These are phyloP conservation scores for Gymnorhina tibicen DNA, from an alignment of 2,113 vertebrate genomes.

Conservation along the genomic window DNA sequence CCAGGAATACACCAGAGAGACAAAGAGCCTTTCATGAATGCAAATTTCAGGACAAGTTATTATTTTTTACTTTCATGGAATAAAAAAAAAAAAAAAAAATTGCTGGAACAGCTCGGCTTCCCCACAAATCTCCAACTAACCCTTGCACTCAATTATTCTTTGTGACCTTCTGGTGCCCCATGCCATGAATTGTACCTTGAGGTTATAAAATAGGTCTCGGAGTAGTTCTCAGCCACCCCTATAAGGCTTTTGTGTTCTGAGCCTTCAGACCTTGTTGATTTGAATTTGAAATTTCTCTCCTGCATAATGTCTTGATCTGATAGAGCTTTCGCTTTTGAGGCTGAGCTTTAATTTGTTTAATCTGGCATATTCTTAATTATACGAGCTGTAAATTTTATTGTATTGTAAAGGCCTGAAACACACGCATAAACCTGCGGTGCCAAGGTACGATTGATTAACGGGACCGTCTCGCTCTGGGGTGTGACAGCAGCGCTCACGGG, in stretches of 20 bases:
- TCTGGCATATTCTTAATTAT: conserved; percentile 68
- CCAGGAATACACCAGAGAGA: not conserved
- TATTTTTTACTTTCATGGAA: not conserved
- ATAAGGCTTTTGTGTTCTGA: not conserved
- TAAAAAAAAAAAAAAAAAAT: not conserved
- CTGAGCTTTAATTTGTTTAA: conserved; percentile 63
- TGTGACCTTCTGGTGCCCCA: not conserved
- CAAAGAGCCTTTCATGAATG: not conserved
- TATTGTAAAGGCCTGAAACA: conserved; percentile 49
- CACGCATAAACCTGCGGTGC: not conserved
- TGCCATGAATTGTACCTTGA: conserved; percentile 49
- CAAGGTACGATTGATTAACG: not conserved
- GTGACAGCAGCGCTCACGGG: not conserved
- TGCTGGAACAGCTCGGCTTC: not conserved
- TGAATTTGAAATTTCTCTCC: conserved; percentile 51
- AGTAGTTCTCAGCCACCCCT: not conserved
- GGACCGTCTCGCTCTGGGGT: not conserved
- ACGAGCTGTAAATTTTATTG: conserved; percentile 67
- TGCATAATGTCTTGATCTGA: conserved; percentile 32
- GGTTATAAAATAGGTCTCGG: not conserved
- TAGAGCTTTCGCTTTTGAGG: not conserved
- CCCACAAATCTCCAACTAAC: conserved; percentile 57
- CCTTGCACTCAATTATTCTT: conserved; percentile 64
- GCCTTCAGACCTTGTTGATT: conserved; percentile 12
- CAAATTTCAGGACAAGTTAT: not conserved